Evolutionary conservation across 2,888 invertebrate species (phyloP).

Genomic region (Auanema freiburgensis): DNA sequence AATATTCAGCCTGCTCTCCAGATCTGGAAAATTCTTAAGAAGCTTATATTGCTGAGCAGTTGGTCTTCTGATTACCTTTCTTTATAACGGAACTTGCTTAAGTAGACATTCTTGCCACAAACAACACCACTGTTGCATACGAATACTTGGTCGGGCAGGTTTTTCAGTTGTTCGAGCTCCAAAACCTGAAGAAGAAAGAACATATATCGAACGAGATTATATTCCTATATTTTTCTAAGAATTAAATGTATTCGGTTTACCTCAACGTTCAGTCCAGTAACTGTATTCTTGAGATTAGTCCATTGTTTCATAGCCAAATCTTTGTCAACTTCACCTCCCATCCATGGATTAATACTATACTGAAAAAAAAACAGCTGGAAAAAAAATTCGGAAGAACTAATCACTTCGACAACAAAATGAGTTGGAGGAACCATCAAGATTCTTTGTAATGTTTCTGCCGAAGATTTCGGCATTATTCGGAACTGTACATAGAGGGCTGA

Average conservation of each 20-base stretch:
- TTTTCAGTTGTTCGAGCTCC: conserved; percentile 55
- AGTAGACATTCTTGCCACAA: conserved; percentile 56
- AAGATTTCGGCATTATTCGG: conserved; percentile 37
- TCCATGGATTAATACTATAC: conserved; percentile 64
- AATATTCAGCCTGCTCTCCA: conserved; percentile 61
- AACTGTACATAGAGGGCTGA: background rate
- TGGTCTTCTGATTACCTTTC: conserved; percentile 38
- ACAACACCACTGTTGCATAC: conserved; percentile 63
- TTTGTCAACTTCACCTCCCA: conserved; percentile 63
- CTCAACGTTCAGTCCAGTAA: conserved; percentile 39
- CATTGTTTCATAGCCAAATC: conserved; percentile 56
- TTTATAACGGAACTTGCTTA: conserved; percentile 61
- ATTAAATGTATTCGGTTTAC: conserved; percentile 51
- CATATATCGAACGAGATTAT: conserved; percentile 5
- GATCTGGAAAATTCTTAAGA: conserved; percentile 24
- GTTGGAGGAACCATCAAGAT: conserved; percentile 63
- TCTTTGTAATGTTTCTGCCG: conserved; percentile 52
- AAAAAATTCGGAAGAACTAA: conserved; percentile 3
- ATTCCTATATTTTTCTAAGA: too few species aligned
- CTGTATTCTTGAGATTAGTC: conserved; percentile 49
- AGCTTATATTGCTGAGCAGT: conserved; percentile 1
- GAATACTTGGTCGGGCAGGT: conserved; percentile 64
- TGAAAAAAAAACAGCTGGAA: conserved; percentile 6
- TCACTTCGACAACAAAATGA: conserved; percentile 59
- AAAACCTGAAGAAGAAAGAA: conserved; percentile 40